These are phyloP conservation scores for Sminthurides aquaticus DNA, from an alignment of 2,888 invertebrate species.

Conservation along the genomic window DNA sequence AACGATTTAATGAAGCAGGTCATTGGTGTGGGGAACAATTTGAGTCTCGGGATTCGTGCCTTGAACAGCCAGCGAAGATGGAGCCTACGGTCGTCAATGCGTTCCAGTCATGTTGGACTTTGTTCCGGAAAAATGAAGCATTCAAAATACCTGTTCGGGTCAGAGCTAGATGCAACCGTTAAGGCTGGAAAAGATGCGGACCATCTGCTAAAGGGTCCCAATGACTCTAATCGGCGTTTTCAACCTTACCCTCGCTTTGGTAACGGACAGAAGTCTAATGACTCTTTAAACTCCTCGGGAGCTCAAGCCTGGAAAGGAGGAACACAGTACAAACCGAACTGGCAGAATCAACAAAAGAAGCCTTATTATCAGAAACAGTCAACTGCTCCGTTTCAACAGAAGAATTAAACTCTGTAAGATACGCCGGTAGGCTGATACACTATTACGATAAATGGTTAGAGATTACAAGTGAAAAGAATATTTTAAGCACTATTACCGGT, in stretches of 20 bases:
- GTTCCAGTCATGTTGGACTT: no score
- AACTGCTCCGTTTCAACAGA: no score
- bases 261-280: no score
- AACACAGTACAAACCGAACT: neutral
- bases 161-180: neutral
- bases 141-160: neutral
- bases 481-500: neutral
- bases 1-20: no score
- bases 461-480: neutral
- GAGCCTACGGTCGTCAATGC: no score
- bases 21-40: no score
- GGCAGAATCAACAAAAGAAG: no score
- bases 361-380: no score
- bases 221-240: neutral
- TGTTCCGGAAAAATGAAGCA: no score
- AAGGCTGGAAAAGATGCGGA: neutral
- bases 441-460: neutral
- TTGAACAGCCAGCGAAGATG: no score
- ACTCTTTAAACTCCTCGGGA: no score
- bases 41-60: no score
- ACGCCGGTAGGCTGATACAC: neutral
- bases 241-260: neutral
- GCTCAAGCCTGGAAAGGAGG: neutral
- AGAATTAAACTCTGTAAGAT: neutral
- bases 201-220: neutral